Conservation (phyloP, 2,888 invertebrate genomes). For the Calliphora vomitoria region DNA sequence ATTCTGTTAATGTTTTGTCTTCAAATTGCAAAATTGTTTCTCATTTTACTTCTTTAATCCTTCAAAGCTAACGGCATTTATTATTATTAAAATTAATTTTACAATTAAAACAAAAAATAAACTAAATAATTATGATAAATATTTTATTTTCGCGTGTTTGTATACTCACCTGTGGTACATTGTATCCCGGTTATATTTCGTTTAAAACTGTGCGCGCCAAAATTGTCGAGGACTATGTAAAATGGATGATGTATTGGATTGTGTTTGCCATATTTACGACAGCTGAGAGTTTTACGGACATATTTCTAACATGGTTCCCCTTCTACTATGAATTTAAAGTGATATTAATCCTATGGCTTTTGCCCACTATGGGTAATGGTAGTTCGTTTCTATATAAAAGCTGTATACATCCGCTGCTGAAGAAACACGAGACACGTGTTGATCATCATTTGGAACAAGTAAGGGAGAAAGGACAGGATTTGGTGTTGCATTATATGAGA, state of each 20-base stretch:
- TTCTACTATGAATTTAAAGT: slow-evolving; percentile 99
- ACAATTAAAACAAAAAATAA: not conserved
- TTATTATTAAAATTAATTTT: not conserved
- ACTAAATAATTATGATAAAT: slow-evolving; percentile 61
- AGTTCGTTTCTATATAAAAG: slow-evolving; percentile 96
- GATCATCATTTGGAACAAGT: slow-evolving; percentile 85
- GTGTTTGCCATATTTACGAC: slow-evolving; percentile 97
- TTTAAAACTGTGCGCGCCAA: slow-evolving; percentile 97
- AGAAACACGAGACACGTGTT: slow-evolving; percentile 90
- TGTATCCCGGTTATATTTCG: slow-evolving; percentile 94
- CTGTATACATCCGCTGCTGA: slow-evolving; percentile 96
- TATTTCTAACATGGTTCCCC: slow-evolving; percentile 96
- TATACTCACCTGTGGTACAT: slow-evolving; percentile 97
- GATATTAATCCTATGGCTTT: slow-evolving; percentile 95
- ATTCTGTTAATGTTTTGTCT: not conserved
- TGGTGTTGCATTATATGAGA: slow-evolving; percentile 29
- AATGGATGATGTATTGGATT: slow-evolving; percentile 99
- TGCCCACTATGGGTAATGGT: slow-evolving; percentile 96
- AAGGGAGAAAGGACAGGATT: slow-evolving; percentile 58
- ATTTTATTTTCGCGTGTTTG: slow-evolving; percentile 89
- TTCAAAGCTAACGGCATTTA: slow-evolving; percentile 7
- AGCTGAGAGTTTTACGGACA: slow-evolving; percentile 95
- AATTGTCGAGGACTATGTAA: slow-evolving; percentile 98
- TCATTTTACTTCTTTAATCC: slow-evolving; percentile 6
- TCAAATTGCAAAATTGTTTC: not conserved